A percentile compares a stretch with the other conserved stretches of the same genome.
Evolutionary conservation across 2,888 invertebrate genomes (phyloP).

Genomic region (Xestia xanthographa): DNA sequence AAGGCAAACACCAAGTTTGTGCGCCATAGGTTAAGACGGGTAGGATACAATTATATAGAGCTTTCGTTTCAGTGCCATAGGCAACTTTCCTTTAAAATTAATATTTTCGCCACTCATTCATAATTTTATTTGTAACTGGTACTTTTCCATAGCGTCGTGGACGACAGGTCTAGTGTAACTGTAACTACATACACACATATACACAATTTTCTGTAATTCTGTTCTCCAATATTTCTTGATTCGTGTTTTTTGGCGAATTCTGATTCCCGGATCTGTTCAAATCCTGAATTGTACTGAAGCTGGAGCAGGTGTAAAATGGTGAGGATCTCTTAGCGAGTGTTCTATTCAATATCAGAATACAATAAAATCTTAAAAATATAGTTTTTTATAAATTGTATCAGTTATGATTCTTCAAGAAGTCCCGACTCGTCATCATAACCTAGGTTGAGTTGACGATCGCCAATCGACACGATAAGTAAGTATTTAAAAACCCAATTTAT

Average conservation of each 20-base stretch:
- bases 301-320: not conserved
- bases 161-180: not conserved
- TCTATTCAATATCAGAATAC: too few species aligned
- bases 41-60: not conserved
- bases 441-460: too few species aligned
- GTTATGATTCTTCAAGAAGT: too few species aligned
- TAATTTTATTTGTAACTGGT: not conserved
- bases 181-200: too few species aligned
- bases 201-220: not conserved
- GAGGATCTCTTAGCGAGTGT: too few species aligned
- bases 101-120: not conserved
- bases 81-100: not conserved
- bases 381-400: too few species aligned
- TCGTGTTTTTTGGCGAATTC: not conserved
- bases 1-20: not conserved
- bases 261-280: not conserved
- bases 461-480: too few species aligned
- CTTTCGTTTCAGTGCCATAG: not conserved
- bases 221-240: not conserved
- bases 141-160: not conserved
- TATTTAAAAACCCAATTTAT: not conserved
- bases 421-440: too few species aligned
- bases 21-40: not conserved
- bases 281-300: not conserved
- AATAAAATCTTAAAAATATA: too few species aligned